A percentile compares a stretch with the other conserved stretches of the same genome.
Conservation (phyloP, 2,113 vertebrate genomes). For the Vidua macroura region DNA sequence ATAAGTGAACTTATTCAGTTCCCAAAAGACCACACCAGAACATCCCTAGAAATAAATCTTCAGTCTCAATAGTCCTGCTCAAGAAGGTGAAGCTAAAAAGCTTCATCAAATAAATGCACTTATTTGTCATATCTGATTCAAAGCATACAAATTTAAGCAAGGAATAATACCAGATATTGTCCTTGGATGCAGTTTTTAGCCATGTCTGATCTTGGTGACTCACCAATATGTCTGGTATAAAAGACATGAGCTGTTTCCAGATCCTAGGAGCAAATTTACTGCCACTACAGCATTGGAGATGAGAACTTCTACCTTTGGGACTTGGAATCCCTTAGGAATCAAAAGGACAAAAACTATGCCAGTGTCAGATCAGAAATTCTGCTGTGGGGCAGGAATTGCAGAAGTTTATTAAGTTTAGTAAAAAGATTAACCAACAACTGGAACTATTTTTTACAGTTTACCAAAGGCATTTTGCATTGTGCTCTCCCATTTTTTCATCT, state of each 20-base stretch:
- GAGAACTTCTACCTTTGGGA: neutral
- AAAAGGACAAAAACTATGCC: neutral
- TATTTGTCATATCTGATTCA: neutral
- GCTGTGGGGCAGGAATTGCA: neutral
- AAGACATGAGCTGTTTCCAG: neutral
- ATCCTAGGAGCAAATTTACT: neutral
- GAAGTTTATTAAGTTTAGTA: neutral
- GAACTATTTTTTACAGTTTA: neutral
- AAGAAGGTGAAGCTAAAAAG: conserved; percentile 5
- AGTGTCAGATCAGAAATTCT: neutral
- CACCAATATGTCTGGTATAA: neutral
- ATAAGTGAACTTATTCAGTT: conserved; percentile 1
- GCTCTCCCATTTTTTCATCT: neutral
- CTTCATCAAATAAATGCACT: neutral
- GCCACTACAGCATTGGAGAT: neutral
- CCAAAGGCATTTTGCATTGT: neutral
- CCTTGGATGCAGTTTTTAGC: neutral
- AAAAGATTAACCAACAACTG: neutral
- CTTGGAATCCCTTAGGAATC: neutral
- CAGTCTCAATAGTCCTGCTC: neutral
- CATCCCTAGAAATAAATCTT: conserved; percentile 44
- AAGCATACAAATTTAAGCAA: neutral
- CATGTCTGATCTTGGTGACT: neutral
- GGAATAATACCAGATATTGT: neutral
- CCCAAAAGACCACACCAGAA: conserved; percentile 33